Evolutionary conservation across 2,113 vertebrate genomes (phyloP), one percentile per base, ranked within the genome.

Genomic region (Aptenodytes patagonicus): DNA sequence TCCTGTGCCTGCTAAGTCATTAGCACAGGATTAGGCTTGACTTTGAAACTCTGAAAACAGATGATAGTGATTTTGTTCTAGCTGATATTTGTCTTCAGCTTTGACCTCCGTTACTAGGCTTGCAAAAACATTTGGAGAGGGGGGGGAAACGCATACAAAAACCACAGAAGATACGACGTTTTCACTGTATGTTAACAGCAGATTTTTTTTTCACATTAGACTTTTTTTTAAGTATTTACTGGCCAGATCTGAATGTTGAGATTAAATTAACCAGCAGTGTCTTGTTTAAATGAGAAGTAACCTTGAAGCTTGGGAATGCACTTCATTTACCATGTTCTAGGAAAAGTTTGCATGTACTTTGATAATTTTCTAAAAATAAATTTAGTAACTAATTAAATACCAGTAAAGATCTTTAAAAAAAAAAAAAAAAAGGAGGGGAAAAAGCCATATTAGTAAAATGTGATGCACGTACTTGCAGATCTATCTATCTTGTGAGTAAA

Each of bases 361-460:
- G 80, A 90, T 93, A 96, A 89, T 96, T 97, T 98, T 97, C 83
- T 96, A 97, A 95, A 64, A 57, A 83, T 80, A 94, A 95, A 95
- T 97, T 97, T 96, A 97, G 52, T 95, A 95, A 91, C 69, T 92
- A 94, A 98, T 93, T 93, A 95, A 91, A 93, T 97, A 93, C 93
- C 72, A 91, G 68, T 97, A 97, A 93, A 96, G 91, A 78, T 91
- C 81, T 95, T 96, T 21, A 92, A 38, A 61, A 71, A 86, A 87
- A 91, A 91, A 36, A 91, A 73, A 75, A 83, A 94, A 87, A 96
- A 96, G 34, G 80, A 95, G 89, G 92, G 95, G 96, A 96, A 97
- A 98, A 98, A 98, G 98, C 98, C 98, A 98, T 98, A 98, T 98
- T 97, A 98, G 95, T 97, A 98, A 87, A 98, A 92, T 79, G 95